A percentile compares a stretch with the other conserved stretches of the same genome.
These are phyloP conservation scores for Drosophila leontia DNA, from an alignment of 1,140 invertebrate species.

Conservation along the genomic window DNA sequence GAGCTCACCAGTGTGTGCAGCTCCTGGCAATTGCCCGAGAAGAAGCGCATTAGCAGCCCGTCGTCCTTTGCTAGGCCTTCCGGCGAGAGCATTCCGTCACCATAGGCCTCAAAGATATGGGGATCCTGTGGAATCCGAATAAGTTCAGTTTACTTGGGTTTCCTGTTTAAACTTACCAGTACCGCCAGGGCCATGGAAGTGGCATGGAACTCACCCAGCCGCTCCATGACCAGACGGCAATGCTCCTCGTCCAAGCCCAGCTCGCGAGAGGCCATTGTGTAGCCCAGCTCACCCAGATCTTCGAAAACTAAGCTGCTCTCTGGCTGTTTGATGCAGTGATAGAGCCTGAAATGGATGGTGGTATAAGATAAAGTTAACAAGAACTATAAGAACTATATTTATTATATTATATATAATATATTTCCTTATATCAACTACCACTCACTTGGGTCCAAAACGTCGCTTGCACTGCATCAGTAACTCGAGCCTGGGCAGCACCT, in stretches of 20 bases:
- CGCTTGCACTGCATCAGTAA: conserved; percentile 57
- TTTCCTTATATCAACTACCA: not conserved
- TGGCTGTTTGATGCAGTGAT: conserved; percentile 64
- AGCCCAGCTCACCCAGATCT: conserved; percentile 66
- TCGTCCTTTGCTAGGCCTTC: conserved; percentile 51
- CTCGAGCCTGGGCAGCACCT: conserved; percentile 72
- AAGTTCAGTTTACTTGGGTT: not conserved
- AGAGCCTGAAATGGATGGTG: conserved; percentile 44
- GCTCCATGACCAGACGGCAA: conserved; percentile 69
- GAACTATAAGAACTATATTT: not conserved
- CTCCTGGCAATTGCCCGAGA: conserved; percentile 71
- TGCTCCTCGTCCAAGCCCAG: conserved; percentile 66
- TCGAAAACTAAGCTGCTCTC: conserved; percentile 76
- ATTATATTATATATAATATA: not conserved
- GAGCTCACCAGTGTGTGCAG: conserved; percentile 74
- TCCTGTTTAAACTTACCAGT: conserved; percentile 42
- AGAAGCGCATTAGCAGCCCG: conserved; percentile 57
- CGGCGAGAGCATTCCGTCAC: conserved; percentile 66
- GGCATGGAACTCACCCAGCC: conserved; percentile 77
- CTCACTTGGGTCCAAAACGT: conserved; percentile 73
- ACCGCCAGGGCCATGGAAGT: conserved; percentile 65
- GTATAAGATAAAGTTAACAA: not conserved
- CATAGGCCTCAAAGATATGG: conserved; percentile 52
- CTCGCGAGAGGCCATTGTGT: conserved; percentile 65
- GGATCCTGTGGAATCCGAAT: conserved; percentile 34